These are phyloP conservation scores for Colinus virginianus DNA, from an alignment of 2,113 vertebrate genomes.

Conservation along the genomic window DNA sequence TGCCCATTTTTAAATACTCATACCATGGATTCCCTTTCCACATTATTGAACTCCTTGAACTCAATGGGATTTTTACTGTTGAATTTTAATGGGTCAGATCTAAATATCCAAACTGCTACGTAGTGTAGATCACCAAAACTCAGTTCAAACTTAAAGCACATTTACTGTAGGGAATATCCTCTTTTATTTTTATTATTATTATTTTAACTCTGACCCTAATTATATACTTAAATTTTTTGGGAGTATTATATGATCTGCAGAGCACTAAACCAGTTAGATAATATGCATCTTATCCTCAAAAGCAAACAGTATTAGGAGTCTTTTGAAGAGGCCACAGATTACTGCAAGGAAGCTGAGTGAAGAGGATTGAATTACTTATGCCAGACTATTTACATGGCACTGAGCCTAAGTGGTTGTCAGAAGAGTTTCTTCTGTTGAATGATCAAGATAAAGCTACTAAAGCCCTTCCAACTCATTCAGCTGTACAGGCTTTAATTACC, in stretches of 20 bases:
- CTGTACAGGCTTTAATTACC: neutral
- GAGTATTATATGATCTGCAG: neutral
- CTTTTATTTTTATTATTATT: too few relatives aligned
- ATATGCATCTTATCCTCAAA: neutral
- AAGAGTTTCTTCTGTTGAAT: slow-evolving; percentile 20
- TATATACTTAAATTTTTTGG: neutral
- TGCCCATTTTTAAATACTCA: neutral
- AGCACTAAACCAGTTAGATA: neutral
- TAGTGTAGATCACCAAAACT: neutral
- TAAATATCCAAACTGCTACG: neutral
- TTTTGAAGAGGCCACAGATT: neutral
- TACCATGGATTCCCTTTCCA: neutral
- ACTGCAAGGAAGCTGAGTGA: slow-evolving; percentile 24
- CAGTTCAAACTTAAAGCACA: neutral
- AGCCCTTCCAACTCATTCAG: slow-evolving; percentile 20
- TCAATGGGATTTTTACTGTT: neutral
- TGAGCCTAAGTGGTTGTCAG: slow-evolving; percentile 39
- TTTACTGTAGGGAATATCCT: rapidly evolving
- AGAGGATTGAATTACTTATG: slow-evolving; percentile 24
- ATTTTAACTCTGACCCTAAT: neutral
- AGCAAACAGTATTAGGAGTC: neutral
- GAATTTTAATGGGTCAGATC: neutral
- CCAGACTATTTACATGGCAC: slow-evolving; percentile 26
- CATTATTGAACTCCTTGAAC: neutral
- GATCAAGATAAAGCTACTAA: slow-evolving; percentile 13